A percentile compares a stretch with the other conserved stretches of the same genome.
Evolutionary conservation across 2,888 invertebrate species (phyloP).

Genomic region (Drosophila antonietae): DNA sequence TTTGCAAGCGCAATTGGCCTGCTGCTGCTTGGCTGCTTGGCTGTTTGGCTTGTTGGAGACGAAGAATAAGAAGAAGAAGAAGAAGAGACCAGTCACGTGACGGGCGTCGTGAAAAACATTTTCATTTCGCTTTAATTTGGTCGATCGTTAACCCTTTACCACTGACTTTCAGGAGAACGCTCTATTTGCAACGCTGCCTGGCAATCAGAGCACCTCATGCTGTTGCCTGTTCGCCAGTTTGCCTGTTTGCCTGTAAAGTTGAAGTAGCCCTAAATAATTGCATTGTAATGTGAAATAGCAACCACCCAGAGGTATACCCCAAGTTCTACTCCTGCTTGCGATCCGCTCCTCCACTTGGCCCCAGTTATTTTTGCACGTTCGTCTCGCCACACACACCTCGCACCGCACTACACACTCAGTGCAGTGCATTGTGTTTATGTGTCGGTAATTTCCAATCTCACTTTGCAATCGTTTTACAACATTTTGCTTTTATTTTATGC

Average conservation of each 20-base stretch:
- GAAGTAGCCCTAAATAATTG: conserved; percentile 82
- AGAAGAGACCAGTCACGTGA: conserved; percentile 49
- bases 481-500: conserved; percentile 78
- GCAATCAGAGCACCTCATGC: conserved; percentile 70
- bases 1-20: conserved; percentile 41
- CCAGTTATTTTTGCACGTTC: conserved; percentile 75
- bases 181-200: conserved; percentile 42
- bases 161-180: conserved; percentile 25
- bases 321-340: background rate
- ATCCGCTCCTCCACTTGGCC: conserved; percentile 45
- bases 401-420: background rate
- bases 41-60: background rate
- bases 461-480: conserved; percentile 81
- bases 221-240: conserved; percentile 22
- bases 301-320: conserved; percentile 49
- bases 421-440: conserved; percentile 57
- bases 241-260: conserved; percentile 50
- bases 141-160: conserved; percentile 80
- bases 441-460: conserved; percentile 83
- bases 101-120: conserved; percentile 47
- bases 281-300: conserved; percentile 82
- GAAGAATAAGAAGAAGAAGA: background rate
- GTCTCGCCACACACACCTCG: conserved; percentile 32
- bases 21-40: conserved; percentile 1
- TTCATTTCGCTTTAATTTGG: conserved; percentile 75